Conservation (phyloP, 2,797 vertebrate species). For the Limosa lapponica region DNA sequence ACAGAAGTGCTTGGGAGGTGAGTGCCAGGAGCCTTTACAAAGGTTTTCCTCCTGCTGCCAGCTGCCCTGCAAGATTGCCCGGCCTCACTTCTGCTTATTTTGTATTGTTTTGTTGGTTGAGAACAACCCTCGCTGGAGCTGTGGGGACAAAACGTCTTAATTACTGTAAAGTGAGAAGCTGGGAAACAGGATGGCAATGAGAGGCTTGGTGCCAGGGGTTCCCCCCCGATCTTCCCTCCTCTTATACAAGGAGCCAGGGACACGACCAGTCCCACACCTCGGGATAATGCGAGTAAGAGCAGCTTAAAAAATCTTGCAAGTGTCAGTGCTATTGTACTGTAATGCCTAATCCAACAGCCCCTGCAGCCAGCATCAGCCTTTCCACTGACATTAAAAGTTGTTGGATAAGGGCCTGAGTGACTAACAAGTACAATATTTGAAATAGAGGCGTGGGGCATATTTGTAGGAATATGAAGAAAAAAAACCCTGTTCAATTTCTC, state of each 20-base stretch:
- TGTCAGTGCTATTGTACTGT: neutral
- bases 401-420: conserved; percentile 36
- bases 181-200: neutral
- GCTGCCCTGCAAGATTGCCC: neutral
- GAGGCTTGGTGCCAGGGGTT: rapidly evolving
- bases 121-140: neutral
- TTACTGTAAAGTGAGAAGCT: neutral
- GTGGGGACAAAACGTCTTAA: neutral
- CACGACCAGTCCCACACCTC: rapidly evolving
- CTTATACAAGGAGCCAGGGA: neutral
- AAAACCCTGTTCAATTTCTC: neutral
- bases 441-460: neutral
- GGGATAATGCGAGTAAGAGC: neutral
- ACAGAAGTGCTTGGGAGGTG: neutral
- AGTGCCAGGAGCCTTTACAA: neutral
- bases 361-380: neutral
- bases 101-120: rapidly evolving
- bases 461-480: conserved; percentile 18
- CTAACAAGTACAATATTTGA: conserved; percentile 51
- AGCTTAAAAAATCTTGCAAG: neutral
- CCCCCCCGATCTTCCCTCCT: neutral
- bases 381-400: conserved; percentile 34
- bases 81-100: neutral
- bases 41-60: neutral
- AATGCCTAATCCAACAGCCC: neutral